Evolutionary conservation across 2,888 invertebrate species (phyloP), one percentile per base, ranked within the genome.

Genomic region (Folsomia manolachei): DNA sequence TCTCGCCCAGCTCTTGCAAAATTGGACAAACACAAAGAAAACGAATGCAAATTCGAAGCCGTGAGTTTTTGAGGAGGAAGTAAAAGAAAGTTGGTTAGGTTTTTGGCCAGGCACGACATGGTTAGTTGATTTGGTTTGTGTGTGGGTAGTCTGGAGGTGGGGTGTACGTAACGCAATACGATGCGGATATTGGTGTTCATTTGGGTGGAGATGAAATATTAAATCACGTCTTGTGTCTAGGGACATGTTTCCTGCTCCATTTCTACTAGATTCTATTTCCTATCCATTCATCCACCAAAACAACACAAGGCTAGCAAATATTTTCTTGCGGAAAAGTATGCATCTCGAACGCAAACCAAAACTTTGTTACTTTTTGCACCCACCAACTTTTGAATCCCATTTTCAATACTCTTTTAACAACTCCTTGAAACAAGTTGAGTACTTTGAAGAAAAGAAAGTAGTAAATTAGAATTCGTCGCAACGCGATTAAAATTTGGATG

Each of bases 131-230:
- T 39, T 39, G 39, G 39, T 39, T 14, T 39, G 4, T n/a, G n/a
- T n/a, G 39, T 39, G 4, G 39, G 39, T 39, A 14, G 39, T n/a
- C n/a, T n/a, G 39, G 39, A 4, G 39, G 39, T 39, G 39, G 39
- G 39, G 39, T 39, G 39, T 39, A n/a, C n/a, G n/a, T n/a, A n/a
- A n/a, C n/a, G 39, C 14, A 39, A 39, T 39, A 39, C 14, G 39
- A 39, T 39, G 39, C 39, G 39, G 25, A 62, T 62, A 11, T 62
- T 24, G 25, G 62, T 62, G 62, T 62, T 62, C 62, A 62, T 62
- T 62, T 62, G 62, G 62, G 62, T 62, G 62, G 25, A 62, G 62
- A 62, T 62, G 62, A 62, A 62, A 62, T 62, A 62, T 62, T 21
- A 11, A 21, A 39, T 39, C 39, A 39, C 39, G 39, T 39, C 39